Percentiles rank a stretch among this genome's conserved stretches.
Conservation (phyloP, 2,888 invertebrate genomes). For the Euclidia mi region DNA sequence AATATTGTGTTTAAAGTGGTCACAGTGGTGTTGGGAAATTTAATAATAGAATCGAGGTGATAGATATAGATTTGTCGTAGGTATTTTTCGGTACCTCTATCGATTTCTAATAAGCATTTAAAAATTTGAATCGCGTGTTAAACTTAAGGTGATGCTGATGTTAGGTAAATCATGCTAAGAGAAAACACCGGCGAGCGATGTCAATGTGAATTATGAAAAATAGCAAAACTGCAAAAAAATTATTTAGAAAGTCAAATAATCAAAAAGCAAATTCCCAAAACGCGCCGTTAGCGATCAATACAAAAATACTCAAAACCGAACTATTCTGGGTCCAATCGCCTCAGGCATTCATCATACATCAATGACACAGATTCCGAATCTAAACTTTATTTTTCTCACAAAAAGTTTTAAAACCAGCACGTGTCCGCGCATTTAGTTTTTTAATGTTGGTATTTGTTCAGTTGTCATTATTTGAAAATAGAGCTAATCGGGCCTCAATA, state of each 20-base stretch:
- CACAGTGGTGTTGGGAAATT: slow-evolving; percentile 20
- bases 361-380: slow-evolving; percentile 18
- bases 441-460: slow-evolving; percentile 73
- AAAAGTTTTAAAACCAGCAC: slow-evolving; percentile 43
- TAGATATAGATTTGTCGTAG: background rate
- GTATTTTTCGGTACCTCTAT: background rate
- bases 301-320: background rate
- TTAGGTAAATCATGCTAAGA: no score
- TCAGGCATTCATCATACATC: slow-evolving; percentile 13
- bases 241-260: no score
- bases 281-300: background rate
- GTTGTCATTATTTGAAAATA: slow-evolving; percentile 77
- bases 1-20: slow-evolving; percentile 51
- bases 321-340: slow-evolving; percentile 1
- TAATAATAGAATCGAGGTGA: slow-evolving; percentile 4
- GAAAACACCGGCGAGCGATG: no score
- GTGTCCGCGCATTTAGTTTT: slow-evolving; percentile 55
- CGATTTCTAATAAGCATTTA: no score
- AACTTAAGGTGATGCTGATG: no score
- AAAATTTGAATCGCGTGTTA: no score
- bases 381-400: slow-evolving; percentile 19
- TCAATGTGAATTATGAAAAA: no score
- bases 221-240: background rate
- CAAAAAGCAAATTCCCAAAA: no score
- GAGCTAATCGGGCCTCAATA: slow-evolving; percentile 65